phyloP scores from a whole-genome alignment of 2,797 vertebrate genomes.

The Phaenicophaeus curvirostris region DNA sequence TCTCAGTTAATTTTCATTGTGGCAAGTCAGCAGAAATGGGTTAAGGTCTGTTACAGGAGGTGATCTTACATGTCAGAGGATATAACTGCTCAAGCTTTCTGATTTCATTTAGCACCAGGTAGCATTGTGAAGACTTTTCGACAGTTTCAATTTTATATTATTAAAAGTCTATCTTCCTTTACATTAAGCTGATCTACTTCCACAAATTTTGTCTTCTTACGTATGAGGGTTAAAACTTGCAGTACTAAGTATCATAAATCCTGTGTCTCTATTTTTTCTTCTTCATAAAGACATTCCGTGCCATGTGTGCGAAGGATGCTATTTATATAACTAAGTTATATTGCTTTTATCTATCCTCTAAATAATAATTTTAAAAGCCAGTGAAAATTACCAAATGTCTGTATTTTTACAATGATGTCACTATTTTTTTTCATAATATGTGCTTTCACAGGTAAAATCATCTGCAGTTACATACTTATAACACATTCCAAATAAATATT shows the following conservation, averaged over 20 bases:
- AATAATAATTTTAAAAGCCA: not conserved
- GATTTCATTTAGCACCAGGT: not conserved
- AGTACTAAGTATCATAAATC: not conserved
- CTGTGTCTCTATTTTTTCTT: not conserved
- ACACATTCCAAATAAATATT: conserved; percentile 26
- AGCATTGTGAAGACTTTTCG: not conserved
- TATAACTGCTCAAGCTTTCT: not conserved
- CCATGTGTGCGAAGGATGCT: not conserved
- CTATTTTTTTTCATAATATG: not conserved
- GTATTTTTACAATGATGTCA: not conserved
- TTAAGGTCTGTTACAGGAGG: not conserved
- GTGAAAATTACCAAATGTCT: not conserved
- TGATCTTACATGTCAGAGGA: not conserved
- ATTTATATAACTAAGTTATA: not conserved
- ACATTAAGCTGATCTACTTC: not conserved
- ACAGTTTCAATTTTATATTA: not conserved
- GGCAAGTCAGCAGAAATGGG: not conserved
- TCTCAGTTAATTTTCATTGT: not conserved
- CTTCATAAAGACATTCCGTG: not conserved
- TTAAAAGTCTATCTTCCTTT: not conserved
- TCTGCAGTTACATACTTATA: not conserved
- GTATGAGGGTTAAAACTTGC: not conserved
- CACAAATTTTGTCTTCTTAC: not conserved
- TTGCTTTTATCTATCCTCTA: not conserved
- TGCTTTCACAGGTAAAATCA: not conserved